phyloP scores from a whole-genome alignment of 2,797 vertebrate genomes.

The Crenichthys baileyi region DNA sequence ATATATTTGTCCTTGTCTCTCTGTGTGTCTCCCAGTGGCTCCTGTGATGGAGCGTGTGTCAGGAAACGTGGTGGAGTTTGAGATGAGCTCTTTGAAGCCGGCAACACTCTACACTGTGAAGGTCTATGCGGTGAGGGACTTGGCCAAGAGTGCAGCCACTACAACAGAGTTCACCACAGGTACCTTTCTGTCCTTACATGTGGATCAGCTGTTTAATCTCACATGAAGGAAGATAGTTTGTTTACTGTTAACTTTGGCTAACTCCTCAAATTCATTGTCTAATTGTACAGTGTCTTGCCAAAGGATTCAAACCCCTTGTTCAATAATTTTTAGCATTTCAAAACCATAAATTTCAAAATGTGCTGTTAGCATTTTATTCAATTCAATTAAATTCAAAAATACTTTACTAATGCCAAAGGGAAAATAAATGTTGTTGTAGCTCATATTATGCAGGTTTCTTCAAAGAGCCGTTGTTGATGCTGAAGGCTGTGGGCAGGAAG shows the following conservation, averaged over 20 bases:
- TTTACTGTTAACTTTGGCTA: background rate
- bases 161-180: constrained; percentile 91
- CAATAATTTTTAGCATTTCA: background rate
- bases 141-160: constrained; percentile 86
- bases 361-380: background rate
- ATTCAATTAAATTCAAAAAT: no score
- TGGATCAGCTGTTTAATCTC: background rate
- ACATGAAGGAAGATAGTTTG: background rate
- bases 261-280: background rate
- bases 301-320: background rate
- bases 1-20: background rate
- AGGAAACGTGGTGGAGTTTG: constrained; percentile 91
- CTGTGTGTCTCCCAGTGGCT: constrained; percentile 76
- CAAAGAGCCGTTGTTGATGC: no score
- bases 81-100: constrained; percentile 86
- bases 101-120: constrained; percentile 89
- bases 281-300: background rate
- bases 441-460: no score
- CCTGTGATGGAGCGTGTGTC: constrained; percentile 89
- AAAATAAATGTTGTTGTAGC: no score
- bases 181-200: constrained; percentile 40
- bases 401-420: no score
- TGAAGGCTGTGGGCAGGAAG: no score
- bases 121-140: constrained; percentile 88
- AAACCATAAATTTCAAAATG: background rate